A percentile compares a stretch with the other conserved stretches of the same genome.
Conservation (phyloP, 2,797 vertebrate species). For the Molothrus aeneus region DNA sequence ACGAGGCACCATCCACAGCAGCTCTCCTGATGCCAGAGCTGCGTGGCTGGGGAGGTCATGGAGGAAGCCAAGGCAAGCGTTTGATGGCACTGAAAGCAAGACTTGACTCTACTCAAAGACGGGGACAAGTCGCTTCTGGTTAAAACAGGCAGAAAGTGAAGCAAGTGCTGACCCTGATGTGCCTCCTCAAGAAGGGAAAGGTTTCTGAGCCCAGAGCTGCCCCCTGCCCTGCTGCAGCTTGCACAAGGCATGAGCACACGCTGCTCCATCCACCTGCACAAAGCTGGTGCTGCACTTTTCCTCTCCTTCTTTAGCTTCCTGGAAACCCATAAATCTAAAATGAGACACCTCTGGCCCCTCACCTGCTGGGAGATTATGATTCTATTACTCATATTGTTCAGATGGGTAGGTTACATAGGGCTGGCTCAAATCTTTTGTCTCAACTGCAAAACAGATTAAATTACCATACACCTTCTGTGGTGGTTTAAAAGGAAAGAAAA, state of each 20-base stretch:
- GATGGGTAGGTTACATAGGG: neutral
- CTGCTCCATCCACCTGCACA: neutral
- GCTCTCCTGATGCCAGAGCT: neutral
- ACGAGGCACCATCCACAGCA: neutral
- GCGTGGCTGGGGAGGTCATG: neutral
- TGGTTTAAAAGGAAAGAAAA: neutral
- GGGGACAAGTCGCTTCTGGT: neutral
- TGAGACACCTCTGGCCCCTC: neutral
- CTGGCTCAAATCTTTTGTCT: neutral
- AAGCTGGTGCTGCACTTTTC: neutral
- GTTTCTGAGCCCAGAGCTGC: neutral
- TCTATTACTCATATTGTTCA: neutral
- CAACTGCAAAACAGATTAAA: neutral
- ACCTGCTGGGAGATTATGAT: neutral
- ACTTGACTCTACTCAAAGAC: neutral
- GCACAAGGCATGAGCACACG: neutral
- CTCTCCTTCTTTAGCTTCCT: neutral
- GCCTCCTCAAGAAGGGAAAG: neutral
- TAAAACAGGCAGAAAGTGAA: neutral
- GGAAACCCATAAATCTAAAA: neutral
- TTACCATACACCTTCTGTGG: neutral
- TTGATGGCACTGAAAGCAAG: neutral
- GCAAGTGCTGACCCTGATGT: accelerated
- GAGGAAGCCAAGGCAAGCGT: neutral
- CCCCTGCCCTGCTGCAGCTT: neutral